phyloP scores from a whole-genome alignment of 2,113 vertebrate species.

The Phaethon lepturus region DNA sequence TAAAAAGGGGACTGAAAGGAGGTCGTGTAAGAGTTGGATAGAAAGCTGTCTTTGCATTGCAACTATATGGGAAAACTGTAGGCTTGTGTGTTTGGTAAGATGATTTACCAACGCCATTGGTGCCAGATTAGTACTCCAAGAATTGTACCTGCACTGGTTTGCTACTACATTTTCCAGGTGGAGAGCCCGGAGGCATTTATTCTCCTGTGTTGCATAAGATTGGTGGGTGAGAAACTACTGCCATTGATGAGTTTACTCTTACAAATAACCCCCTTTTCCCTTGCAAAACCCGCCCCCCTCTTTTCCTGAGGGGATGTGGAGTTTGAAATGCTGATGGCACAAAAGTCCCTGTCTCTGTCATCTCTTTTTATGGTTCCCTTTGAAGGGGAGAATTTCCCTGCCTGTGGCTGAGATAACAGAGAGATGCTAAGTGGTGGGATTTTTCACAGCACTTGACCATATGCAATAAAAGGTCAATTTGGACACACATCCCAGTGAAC shows the following conservation, averaged over 20 bases:
- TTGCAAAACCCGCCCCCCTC: neutral
- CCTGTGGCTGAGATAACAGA: conserved; percentile 56
- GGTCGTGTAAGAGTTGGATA: neutral
- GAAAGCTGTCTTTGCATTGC: neutral
- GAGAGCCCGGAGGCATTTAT: neutral
- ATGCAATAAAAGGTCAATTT: conserved; percentile 66
- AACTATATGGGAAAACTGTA: neutral
- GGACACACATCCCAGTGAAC: conserved; percentile 55
- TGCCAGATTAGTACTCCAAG: neutral
- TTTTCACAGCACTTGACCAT: conserved; percentile 71
- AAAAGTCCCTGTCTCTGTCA: conserved; percentile 59
- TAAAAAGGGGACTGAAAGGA: neutral
- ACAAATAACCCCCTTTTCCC: conserved; percentile 39
- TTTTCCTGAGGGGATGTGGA: conserved; percentile 40
- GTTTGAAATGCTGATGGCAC: conserved; percentile 67
- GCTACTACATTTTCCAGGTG: neutral
- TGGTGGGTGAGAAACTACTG: neutral
- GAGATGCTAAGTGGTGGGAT: conserved; percentile 63
- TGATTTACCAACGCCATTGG: neutral
- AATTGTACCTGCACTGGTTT: neutral
- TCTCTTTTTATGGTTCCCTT: conserved; percentile 67
- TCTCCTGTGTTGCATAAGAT: neutral
- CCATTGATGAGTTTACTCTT: conserved; percentile 10
- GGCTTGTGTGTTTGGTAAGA: neutral
- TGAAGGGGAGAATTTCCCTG: conserved; percentile 61